Conservation (phyloP, 1,140 invertebrate species). For the Microplitis mediator region DNA sequence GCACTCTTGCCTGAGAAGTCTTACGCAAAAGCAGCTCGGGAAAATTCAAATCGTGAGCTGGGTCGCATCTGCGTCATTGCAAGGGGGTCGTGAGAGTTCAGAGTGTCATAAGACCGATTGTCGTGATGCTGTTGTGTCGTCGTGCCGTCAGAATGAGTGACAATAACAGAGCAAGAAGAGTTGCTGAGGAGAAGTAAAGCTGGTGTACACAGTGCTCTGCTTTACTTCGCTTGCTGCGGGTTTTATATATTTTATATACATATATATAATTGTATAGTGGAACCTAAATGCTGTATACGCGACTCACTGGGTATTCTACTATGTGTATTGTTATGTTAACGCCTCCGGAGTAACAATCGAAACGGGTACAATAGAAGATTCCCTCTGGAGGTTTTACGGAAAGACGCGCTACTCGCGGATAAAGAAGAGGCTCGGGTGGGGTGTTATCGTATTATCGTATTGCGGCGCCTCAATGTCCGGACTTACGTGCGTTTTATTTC, state of each 20-base stretch:
- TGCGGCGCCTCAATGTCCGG: slow-evolving; percentile 51
- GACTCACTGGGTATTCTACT: slow-evolving; percentile 11
- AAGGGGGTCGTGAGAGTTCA: slow-evolving; percentile 17
- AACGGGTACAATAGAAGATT: slow-evolving; percentile 54
- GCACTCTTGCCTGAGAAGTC: slow-evolving; percentile 6
- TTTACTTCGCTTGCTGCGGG: not conserved
- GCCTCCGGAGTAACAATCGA: slow-evolving; percentile 55
- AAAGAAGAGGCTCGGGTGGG: not conserved
- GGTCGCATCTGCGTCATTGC: slow-evolving; percentile 18
- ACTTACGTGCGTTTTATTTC: slow-evolving; percentile 11
- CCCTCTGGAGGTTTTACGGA: slow-evolving; percentile 29
- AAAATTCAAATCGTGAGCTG: slow-evolving; percentile 21
- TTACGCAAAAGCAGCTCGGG: slow-evolving; percentile 21
- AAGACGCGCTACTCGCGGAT: slow-evolving; percentile 15
- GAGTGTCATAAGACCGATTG: not conserved
- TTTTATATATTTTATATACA: not conserved
- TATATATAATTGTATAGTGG: not conserved
- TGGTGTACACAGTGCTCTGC: no score
- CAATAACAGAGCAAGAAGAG: not conserved
- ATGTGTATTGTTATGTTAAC: slow-evolving; percentile 58
- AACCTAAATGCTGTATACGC: not conserved
- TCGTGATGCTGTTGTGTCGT: no score
- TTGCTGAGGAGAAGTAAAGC: not conserved
- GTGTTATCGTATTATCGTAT: slow-evolving; percentile 57
- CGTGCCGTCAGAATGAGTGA: not conserved